A percentile compares a stretch with the other conserved stretches of the same genome.
These are phyloP conservation scores for Aethina tumida DNA, from an alignment of 1,140 invertebrate species.

Conservation along the genomic window DNA sequence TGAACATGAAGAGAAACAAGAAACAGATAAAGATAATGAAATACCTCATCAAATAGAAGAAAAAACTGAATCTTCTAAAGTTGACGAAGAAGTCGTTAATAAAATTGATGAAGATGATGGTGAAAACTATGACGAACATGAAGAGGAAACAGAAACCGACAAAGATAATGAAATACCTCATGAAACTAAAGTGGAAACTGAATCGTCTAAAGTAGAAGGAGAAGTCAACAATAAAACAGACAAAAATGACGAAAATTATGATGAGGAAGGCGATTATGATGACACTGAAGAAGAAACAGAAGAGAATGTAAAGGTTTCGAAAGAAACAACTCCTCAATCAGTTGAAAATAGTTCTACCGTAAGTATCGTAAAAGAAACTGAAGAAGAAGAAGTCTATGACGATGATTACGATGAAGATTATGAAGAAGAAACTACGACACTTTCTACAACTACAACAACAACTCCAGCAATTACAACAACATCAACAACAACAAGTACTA, in stretches of 20 bases:
- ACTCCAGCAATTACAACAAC: neutral
- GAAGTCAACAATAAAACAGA: slow-evolving; percentile 1
- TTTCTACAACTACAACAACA: neutral
- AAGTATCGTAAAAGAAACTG: neutral
- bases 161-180: slow-evolving; percentile 6
- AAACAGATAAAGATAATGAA: slow-evolving; percentile 1
- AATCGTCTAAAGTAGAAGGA: neutral
- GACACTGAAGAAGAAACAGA: slow-evolving; percentile 7
- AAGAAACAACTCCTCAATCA: neutral
- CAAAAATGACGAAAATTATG: slow-evolving; percentile 12
- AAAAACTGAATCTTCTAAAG: slow-evolving; percentile 2
- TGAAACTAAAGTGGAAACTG: slow-evolving; percentile 1
- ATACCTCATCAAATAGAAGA: slow-evolving; percentile 1
- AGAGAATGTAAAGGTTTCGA: neutral
- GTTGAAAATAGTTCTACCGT: neutral
- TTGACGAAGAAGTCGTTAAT: neutral
- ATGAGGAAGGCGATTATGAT: slow-evolving; percentile 18
- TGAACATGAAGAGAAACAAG: slow-evolving; percentile 15
- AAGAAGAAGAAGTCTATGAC: neutral
- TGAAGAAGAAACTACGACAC: neutral
- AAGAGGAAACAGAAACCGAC: slow-evolving; percentile 6
- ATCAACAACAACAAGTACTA: slow-evolving; percentile 1
- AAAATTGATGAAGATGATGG: slow-evolving; percentile 7
- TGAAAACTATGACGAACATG: slow-evolving; percentile 5
- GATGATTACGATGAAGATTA: slow-evolving; percentile 5